A percentile compares a stretch with the other conserved stretches of the same genome.
Evolutionary conservation across 1,140 invertebrate species (phyloP).

Genomic region (Brachionus paranguensis): DNA sequence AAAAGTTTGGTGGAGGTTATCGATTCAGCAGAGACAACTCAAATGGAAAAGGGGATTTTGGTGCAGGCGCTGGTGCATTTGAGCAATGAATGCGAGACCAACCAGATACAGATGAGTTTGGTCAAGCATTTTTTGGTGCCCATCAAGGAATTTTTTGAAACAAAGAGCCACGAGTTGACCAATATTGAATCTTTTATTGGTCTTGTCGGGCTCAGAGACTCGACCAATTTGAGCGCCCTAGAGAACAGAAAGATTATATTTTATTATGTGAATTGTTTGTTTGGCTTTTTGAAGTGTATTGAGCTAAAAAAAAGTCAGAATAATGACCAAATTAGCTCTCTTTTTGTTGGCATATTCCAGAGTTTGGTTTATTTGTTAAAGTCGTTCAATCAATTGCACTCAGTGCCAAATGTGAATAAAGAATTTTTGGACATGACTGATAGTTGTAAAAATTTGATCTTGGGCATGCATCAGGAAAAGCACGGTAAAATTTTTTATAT

Average conservation of each 20-base stretch:
- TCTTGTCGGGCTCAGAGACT: not conserved
- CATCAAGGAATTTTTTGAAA: not conserved
- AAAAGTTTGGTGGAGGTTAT: not conserved
- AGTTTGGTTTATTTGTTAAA: not conserved
- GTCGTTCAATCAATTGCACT: constrained; percentile 19
- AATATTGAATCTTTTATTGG: not conserved
- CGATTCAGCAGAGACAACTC: not conserved
- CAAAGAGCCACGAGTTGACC: not conserved
- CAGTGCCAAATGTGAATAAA: not conserved
- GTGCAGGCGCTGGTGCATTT: constrained; percentile 29
- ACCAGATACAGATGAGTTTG: not conserved
- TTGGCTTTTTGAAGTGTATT: constrained; percentile 8
- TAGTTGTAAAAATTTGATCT: not conserved
- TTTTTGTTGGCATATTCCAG: not conserved
- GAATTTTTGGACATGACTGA: constrained; percentile 37
- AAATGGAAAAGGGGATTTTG: constrained; percentile 29
- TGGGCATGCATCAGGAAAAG: constrained; percentile 28
- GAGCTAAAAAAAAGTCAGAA: not conserved
- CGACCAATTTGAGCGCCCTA: not conserved
- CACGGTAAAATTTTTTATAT: not conserved
- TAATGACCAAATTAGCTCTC: not conserved
- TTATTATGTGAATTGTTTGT: constrained; percentile 26
- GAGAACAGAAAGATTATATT: constrained; percentile 24
- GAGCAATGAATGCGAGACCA: not conserved
- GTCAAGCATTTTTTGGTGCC: not conserved